Conservation (phyloP, 2,113 vertebrate species). For the Scomber scombrus region DNA sequence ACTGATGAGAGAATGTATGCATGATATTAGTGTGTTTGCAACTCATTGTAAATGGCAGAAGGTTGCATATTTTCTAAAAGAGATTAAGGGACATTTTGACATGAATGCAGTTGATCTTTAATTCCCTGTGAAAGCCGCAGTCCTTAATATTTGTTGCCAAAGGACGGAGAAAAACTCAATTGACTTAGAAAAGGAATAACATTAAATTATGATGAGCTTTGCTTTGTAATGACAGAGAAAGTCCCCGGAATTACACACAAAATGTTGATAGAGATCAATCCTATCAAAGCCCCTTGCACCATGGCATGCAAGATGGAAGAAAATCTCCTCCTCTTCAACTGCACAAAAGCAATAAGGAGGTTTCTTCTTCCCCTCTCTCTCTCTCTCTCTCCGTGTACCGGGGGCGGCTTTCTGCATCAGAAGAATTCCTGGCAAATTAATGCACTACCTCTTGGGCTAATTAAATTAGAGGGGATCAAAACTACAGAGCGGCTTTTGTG, state of each 20-base stretch:
- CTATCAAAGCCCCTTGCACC: slow-evolving; percentile 37
- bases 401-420: slow-evolving; percentile 97
- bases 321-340: slow-evolving; percentile 83
- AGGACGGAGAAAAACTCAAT: slow-evolving; percentile 47
- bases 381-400: slow-evolving; percentile 77
- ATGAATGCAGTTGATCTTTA: slow-evolving; percentile 33
- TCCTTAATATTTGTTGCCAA: slow-evolving; percentile 44
- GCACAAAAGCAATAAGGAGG: slow-evolving; percentile 92
- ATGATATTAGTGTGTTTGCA: not conserved
- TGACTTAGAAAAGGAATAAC: slow-evolving; percentile 51
- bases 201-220: slow-evolving; percentile 60
- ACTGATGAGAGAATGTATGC: not conserved
- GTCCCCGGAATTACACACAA: slow-evolving; percentile 43
- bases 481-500: slow-evolving; percentile 99
- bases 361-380: slow-evolving; percentile 86
- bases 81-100: slow-evolving; percentile 4
- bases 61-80: not conserved
- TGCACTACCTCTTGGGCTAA: slow-evolving; percentile 99
- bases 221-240: slow-evolving; percentile 44
- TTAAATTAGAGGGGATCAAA: slow-evolving; percentile 99
- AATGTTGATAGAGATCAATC: slow-evolving; percentile 57
- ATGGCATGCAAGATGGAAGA: slow-evolving; percentile 42
- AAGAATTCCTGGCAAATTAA: slow-evolving; percentile 99
- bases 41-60: not conserved
- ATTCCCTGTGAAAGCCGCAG: slow-evolving; percentile 49